Evolutionary conservation across 2,797 vertebrate species (phyloP).

Genomic region (Esox lucius): DNA sequence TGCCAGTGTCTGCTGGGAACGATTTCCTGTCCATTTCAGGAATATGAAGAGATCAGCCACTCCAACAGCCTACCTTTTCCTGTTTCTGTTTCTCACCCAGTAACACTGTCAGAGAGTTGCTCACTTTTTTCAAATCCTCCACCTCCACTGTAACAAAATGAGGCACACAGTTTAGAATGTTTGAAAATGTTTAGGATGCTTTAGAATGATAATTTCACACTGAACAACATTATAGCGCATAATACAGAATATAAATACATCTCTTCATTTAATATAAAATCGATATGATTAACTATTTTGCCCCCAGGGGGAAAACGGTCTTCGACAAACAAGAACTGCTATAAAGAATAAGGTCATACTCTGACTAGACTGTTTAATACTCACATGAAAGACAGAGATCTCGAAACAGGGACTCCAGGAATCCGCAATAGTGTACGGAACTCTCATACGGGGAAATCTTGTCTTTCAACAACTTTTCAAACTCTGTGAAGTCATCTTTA

Average conservation of each 20-base stretch:
- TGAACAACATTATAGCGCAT: no score
- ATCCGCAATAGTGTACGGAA: conserved; percentile 81
- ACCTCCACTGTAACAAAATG: conserved; percentile 77
- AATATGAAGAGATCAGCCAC: background rate
- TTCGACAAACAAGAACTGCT: no score
- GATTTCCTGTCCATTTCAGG: background rate
- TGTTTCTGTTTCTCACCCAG: conserved; percentile 90
- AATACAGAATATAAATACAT: no score
- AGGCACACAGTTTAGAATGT: background rate
- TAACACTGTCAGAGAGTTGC: conserved; percentile 82
- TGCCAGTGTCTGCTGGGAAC: background rate
- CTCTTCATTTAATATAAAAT: no score
- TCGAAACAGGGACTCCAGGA: conserved; percentile 84
- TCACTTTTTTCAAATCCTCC: conserved; percentile 89
- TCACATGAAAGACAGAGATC: conserved; percentile 83
- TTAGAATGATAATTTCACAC: no score
- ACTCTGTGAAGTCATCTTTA: conserved; percentile 88
- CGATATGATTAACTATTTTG: no score
- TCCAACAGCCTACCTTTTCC: conserved; percentile 80
- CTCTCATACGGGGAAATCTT: conserved; percentile 86
- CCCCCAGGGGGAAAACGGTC: no score
- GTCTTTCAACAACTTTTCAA: conserved; percentile 85
- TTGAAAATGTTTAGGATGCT: no score
- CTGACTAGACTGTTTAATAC: conserved; percentile 19
- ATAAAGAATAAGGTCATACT: no score